A percentile compares a stretch with the other conserved stretches of the same genome.
These are phyloP conservation scores for Blastobasis adustella DNA, from an alignment of 2,888 invertebrate genomes.

Conservation along the genomic window DNA sequence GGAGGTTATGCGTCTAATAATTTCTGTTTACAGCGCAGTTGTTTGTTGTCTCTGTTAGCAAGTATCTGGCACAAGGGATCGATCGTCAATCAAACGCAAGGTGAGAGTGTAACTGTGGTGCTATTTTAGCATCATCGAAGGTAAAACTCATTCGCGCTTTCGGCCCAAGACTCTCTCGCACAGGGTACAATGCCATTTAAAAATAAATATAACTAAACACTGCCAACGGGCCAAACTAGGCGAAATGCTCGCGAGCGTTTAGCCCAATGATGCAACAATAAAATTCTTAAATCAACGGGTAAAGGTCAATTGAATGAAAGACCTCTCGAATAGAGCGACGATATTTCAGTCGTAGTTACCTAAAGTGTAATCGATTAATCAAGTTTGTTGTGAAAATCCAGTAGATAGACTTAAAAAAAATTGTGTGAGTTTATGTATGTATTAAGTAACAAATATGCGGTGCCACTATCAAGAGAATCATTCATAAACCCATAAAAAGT, in stretches of 20 bases:
- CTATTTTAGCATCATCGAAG: constrained; percentile 74
- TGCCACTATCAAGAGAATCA: background rate
- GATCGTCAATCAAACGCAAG: constrained; percentile 75
- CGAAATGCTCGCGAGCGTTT: constrained; percentile 37
- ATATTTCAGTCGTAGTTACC: constrained; percentile 2
- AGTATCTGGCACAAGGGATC: constrained; percentile 73
- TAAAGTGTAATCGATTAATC: background rate
- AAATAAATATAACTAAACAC: constrained; percentile 62
- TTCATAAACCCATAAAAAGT: background rate
- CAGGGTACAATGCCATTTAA: constrained; percentile 66
- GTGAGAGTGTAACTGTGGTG: constrained; percentile 68
- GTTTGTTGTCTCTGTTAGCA: constrained; percentile 59
- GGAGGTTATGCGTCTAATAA: constrained; percentile 34
- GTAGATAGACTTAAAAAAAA: too few relatives aligned
- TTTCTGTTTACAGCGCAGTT: constrained; percentile 36
- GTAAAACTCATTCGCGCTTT: constrained; percentile 72
- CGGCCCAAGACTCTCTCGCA: constrained; percentile 66
- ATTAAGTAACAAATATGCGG: background rate
- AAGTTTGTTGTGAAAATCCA: too few relatives aligned
- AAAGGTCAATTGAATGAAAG: constrained; percentile 15
- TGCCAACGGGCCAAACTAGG: constrained; percentile 26
- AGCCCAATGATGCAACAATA: constrained; percentile 34
- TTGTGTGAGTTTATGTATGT: background rate
- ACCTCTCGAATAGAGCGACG: constrained; percentile 4
- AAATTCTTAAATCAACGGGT: constrained; percentile 27